A percentile compares a stretch with the other conserved stretches of the same genome.
phyloP scores from a whole-genome alignment of 1,140 invertebrate species.

The Pseudomyrmex sp. region DNA sequence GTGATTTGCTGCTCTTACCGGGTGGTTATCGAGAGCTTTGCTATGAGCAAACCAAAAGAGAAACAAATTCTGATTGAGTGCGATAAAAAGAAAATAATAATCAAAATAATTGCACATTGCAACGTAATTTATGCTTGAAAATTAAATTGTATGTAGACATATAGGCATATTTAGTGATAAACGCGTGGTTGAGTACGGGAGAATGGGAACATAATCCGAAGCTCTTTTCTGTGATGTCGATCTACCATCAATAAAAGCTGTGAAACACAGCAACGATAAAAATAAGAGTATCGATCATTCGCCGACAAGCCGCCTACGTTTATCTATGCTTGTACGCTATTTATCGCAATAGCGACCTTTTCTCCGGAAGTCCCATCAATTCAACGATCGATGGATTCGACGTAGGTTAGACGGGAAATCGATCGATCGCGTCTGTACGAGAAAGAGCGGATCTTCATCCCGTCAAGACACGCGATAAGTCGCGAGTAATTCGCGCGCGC shows the following conservation, averaged over 20 bases:
- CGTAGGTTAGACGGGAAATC: slow-evolving; percentile 18
- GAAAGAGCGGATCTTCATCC: slow-evolving; percentile 26
- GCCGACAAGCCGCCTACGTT: slow-evolving; percentile 47
- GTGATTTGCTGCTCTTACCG: slow-evolving; percentile 64
- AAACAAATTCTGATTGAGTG: slow-evolving; percentile 27
- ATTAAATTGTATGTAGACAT: neutral
- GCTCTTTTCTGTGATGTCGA: slow-evolving; percentile 13
- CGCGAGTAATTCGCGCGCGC: slow-evolving; percentile 15
- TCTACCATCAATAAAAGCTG: slow-evolving; percentile 2
- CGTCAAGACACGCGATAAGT: slow-evolving; percentile 50
- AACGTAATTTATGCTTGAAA: neutral
- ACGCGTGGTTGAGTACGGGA: neutral
- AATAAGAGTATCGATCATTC: slow-evolving; percentile 40
- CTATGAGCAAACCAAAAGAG: slow-evolving; percentile 9
- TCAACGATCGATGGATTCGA: slow-evolving; percentile 49
- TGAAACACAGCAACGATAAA: neutral
- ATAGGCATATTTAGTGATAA: neutral
- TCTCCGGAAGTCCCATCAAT: slow-evolving; percentile 20
- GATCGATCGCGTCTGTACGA: slow-evolving; percentile 38
- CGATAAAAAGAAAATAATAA: slow-evolving; percentile 13
- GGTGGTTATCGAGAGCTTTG: slow-evolving; percentile 27
- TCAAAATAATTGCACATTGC: neutral
- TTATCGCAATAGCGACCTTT: slow-evolving; percentile 27
- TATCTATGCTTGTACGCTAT: slow-evolving; percentile 49
- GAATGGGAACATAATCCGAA: neutral